phyloP scores from a whole-genome alignment of 2,797 vertebrate genomes.

The Cottoperca gobio region DNA sequence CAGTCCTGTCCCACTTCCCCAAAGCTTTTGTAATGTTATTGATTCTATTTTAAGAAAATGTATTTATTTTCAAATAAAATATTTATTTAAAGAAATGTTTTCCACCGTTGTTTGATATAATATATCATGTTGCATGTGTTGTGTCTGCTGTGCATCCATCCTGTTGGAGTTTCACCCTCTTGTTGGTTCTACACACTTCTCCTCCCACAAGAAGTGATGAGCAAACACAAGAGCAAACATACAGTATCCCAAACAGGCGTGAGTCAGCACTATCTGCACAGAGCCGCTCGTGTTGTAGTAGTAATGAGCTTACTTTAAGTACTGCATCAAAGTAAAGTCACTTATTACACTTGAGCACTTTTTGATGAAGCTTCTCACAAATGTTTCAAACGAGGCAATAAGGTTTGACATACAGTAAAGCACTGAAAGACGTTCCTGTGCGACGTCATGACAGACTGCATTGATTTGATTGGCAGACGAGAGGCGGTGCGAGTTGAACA shows the following conservation, averaged over 20 bases:
- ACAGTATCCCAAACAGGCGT: conserved; percentile 37
- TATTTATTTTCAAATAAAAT: conserved; percentile 92
- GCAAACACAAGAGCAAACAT: conserved; percentile 47
- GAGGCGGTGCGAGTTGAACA: too few relatives aligned
- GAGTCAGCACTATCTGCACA: conserved; percentile 55
- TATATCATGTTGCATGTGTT: background rate
- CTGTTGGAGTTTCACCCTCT: conserved; percentile 14
- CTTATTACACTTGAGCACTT: too few relatives aligned
- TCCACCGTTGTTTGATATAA: background rate
- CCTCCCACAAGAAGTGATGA: conserved; percentile 45
- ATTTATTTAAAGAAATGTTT: conserved; percentile 86
- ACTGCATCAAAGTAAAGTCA: too few relatives aligned
- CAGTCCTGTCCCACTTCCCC: conserved; percentile 41
- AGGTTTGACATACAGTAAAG: too few relatives aligned
- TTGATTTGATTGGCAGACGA: too few relatives aligned
- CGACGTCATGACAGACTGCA: too few relatives aligned
- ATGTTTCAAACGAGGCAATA: too few relatives aligned
- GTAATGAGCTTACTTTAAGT: too few relatives aligned
- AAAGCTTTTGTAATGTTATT: conserved; percentile 87
- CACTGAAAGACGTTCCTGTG: too few relatives aligned
- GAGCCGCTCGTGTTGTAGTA: conserved; percentile 1
- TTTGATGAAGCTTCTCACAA: too few relatives aligned
- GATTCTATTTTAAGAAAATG: conserved; percentile 89
- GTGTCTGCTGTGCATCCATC: background rate
- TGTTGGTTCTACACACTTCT: conserved; percentile 36